Percentiles rank a stretch among this genome's conserved stretches.
Evolutionary conservation across 2,113 vertebrate species (phyloP).

Genomic region (Pyxicephalus adspersus): DNA sequence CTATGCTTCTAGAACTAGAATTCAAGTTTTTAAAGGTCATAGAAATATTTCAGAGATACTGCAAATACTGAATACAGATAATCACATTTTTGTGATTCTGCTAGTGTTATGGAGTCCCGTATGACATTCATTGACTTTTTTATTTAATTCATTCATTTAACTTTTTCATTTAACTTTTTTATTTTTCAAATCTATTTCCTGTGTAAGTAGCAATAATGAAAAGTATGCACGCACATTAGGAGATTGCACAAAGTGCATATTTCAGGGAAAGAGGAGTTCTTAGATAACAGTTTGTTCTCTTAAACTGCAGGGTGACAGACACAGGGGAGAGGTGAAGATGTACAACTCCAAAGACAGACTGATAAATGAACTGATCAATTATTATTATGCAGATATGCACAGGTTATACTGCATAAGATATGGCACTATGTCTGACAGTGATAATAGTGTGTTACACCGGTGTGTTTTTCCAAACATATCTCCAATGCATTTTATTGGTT

Average conservation of each 20-base stretch:
- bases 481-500: no score
- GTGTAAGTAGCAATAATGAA: conserved; percentile 13
- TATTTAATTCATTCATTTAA: no score
- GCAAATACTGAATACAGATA: neutral
- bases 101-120: neutral
- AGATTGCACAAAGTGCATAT: conserved; percentile 17
- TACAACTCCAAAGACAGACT: neutral
- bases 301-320: conserved; percentile 1
- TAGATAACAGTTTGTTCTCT: neutral
- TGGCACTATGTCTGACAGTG: no score
- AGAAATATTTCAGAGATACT: no score
- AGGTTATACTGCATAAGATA: no score
- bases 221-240: neutral
- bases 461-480: no score
- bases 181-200: conserved; percentile 15
- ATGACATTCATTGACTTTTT: conserved; percentile 21
- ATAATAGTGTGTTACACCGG: no score
- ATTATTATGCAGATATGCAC: no score
- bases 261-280: conserved; percentile 14
- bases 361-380: neutral
- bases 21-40: no score
- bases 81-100: neutral
- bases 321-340: conserved; percentile 6
- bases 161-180: no score
- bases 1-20: no score